A percentile compares a stretch with the other conserved stretches of the same genome.
Evolutionary conservation across 2,113 vertebrate genomes (phyloP).

Genomic region (Cryptoleucopteryx plumbea): DNA sequence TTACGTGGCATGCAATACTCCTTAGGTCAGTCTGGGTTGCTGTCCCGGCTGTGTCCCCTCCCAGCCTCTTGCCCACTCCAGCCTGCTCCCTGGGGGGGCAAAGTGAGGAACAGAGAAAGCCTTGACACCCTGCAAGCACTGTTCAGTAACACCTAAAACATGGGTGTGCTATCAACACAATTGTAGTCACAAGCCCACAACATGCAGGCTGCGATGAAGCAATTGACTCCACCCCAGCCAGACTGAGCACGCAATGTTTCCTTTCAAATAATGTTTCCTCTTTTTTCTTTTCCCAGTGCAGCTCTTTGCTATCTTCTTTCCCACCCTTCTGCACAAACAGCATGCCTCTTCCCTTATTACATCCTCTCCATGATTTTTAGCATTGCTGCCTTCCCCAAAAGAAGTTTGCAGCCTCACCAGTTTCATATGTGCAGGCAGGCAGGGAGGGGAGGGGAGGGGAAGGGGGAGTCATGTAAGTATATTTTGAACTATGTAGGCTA

Average conservation of each 20-base stretch:
- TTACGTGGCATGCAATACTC: rapidly evolving
- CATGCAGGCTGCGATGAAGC: rapidly evolving
- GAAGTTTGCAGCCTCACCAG: neutral
- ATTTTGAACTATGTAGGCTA: neutral
- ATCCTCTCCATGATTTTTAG: neutral
- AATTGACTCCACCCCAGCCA: neutral
- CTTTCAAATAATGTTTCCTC: slow-evolving; percentile 1
- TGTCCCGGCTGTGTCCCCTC: neutral
- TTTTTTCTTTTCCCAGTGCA: neutral
- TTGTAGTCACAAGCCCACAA: neutral
- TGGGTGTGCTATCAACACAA: neutral
- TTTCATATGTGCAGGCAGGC: neutral
- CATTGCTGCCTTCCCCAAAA: neutral
- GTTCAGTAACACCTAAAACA: neutral
- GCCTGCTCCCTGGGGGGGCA: neutral
- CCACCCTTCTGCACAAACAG: neutral
- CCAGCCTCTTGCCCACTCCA: neutral
- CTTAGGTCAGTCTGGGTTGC: neutral
- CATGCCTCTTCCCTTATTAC: neutral
- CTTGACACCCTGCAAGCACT: neutral
- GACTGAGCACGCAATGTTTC: neutral
- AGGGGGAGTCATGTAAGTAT: neutral
- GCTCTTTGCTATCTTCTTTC: neutral
- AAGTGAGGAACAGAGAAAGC: neutral
- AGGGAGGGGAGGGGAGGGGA: neutral